A percentile compares a stretch with the other conserved stretches of the same genome.
Evolutionary conservation across 2,888 invertebrate genomes (phyloP).

Genomic region (Oligia fasciuncula): DNA sequence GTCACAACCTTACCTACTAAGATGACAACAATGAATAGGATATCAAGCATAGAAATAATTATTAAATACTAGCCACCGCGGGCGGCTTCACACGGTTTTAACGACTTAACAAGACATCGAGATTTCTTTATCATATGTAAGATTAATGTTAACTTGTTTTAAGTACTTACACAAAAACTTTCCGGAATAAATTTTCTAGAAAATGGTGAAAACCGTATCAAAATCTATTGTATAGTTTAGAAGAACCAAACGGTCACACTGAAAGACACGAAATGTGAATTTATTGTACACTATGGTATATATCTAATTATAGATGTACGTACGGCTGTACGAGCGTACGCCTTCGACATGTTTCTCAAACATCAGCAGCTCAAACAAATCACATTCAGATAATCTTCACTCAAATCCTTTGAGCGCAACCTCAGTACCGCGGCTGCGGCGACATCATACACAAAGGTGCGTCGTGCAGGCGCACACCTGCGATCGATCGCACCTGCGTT

Average conservation of each 20-base stretch:
- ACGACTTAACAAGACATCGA: background rate
- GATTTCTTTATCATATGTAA: background rate
- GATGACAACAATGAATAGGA: background rate
- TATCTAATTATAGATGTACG: background rate
- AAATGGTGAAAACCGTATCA: background rate
- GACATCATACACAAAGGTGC: slow-evolving; percentile 41
- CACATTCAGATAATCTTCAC: background rate
- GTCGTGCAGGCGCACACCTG: slow-evolving; percentile 75
- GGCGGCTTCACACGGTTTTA: background rate
- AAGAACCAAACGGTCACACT: background rate
- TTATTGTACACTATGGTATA: background rate
- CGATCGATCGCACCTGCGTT: slow-evolving; percentile 84
- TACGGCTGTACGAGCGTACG: background rate
- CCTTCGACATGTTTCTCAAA: background rate
- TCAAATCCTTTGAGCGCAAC: slow-evolving; percentile 11
- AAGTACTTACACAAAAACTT: too few species aligned
- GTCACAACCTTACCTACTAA: background rate
- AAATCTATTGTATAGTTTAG: too few species aligned
- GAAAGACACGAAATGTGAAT: background rate
- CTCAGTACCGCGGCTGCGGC: background rate
- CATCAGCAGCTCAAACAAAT: background rate
- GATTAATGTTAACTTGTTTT: background rate
- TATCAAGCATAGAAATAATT: background rate
- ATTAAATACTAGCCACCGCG: background rate
- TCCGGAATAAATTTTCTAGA: too few species aligned